A percentile compares a stretch with the other conserved stretches of the same genome.
These are phyloP conservation scores for Temnothorax unifasciatus DNA, from an alignment of 2,888 invertebrate species.

Conservation along the genomic window DNA sequence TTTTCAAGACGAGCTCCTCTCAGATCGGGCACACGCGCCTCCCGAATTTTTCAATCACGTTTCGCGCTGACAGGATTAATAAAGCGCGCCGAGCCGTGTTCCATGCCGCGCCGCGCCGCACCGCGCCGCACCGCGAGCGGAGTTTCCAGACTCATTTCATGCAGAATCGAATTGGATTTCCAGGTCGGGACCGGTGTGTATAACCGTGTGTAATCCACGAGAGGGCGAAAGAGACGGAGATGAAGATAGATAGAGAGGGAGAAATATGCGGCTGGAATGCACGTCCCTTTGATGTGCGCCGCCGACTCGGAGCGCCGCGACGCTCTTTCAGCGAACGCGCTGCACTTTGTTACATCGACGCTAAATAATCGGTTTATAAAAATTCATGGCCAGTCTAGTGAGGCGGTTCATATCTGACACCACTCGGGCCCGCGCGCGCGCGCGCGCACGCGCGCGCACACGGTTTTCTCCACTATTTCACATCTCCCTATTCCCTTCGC, in stretches of 20 bases:
- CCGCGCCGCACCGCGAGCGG: slow-evolving; percentile 67
- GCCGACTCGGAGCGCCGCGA: slow-evolving; percentile 61
- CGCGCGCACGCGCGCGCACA: slow-evolving; percentile 36
- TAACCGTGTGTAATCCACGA: slow-evolving; percentile 62
- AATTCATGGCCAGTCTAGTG: slow-evolving; percentile 80
- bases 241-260: slow-evolving; percentile 27
- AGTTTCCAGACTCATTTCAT: slow-evolving; percentile 84
- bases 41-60: slow-evolving; percentile 84
- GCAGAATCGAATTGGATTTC: slow-evolving; percentile 85
- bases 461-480: slow-evolving; percentile 16
- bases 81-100: slow-evolving; percentile 76
- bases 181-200: slow-evolving; percentile 76
- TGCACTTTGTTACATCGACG: slow-evolving; percentile 82
- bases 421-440: slow-evolving; percentile 45
- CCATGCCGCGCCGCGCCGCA: slow-evolving; percentile 59
- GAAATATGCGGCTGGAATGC: slow-evolving; percentile 57
- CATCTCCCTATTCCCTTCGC: slow-evolving; percentile 2
- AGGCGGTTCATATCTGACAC: slow-evolving; percentile 74
- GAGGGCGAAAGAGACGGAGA: slow-evolving; percentile 23
- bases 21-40: slow-evolving; percentile 71
- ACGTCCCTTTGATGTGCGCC: slow-evolving; percentile 83
- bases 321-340: slow-evolving; percentile 62
- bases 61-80: slow-evolving; percentile 83
- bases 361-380: slow-evolving; percentile 85
- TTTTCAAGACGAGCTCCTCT: slow-evolving; percentile 69